Evolutionary conservation across 2,797 vertebrate genomes (phyloP).

Genomic region (Sphenopsis melanotis): DNA sequence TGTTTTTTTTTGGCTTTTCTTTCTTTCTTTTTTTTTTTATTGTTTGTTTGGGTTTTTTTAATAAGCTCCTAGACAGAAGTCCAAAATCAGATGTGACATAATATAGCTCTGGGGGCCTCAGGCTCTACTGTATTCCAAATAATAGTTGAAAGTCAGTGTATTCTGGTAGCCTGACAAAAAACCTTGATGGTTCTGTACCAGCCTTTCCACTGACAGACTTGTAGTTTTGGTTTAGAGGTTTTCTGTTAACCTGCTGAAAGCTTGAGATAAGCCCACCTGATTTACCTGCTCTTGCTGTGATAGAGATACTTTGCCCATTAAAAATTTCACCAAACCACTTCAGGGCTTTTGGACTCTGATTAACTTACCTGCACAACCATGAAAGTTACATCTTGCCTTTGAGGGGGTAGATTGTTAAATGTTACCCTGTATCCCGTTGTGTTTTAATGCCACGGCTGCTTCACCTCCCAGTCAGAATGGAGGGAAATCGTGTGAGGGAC

Average conservation of each 20-base stretch:
- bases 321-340: not conserved
- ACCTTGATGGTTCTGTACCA: not conserved
- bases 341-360: not conserved
- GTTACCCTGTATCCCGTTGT: fast-evolving
- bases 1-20: not conserved
- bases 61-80: not conserved
- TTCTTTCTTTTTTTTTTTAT: not conserved
- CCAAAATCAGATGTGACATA: not conserved
- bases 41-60: not conserved
- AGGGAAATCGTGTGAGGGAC: fast-evolving
- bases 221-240: not conserved
- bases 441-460: not conserved
- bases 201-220: not conserved
- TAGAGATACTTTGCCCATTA: not conserved
- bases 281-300: not conserved
- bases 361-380: not conserved
- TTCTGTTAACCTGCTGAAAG: not conserved
- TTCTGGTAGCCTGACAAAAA: not conserved
- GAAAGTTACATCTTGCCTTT: not conserved
- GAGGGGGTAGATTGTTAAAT: not conserved
- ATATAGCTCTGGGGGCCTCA: not conserved
- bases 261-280: not conserved
- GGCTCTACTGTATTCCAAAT: not conserved
- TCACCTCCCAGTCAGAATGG: not conserved
- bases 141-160: not conserved